Evolutionary conservation across 2,113 vertebrate genomes (phyloP).

Genomic region (Zonotrichia leucophrys): DNA sequence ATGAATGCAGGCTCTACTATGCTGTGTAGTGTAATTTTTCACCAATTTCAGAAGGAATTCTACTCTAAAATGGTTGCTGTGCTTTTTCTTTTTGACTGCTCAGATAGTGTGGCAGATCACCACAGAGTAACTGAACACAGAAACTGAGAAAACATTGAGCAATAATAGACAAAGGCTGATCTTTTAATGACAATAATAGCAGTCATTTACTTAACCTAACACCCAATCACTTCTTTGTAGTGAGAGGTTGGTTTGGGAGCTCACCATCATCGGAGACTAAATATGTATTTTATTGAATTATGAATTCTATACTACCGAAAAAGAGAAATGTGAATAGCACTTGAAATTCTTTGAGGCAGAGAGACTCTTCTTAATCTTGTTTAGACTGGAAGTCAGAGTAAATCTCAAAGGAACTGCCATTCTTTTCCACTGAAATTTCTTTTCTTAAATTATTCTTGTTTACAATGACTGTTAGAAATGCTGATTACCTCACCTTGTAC

Average conservation of each 20-base stretch:
- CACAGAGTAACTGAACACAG: background rate
- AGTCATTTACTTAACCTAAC: background rate
- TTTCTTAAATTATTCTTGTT: background rate
- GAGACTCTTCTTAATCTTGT: background rate
- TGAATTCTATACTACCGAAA: background rate
- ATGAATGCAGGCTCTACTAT: background rate
- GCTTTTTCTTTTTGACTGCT: background rate
- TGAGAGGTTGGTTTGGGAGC: background rate
- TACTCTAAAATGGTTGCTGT: background rate
- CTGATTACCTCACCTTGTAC: background rate
- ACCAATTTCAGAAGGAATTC: background rate
- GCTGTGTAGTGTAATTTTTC: background rate
- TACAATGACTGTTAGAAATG: background rate
- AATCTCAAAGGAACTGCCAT: background rate
- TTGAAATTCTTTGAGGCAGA: background rate
- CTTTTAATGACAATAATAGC: background rate
- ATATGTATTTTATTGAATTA: background rate
- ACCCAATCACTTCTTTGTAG: background rate
- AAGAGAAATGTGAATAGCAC: background rate
- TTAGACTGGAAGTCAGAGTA: background rate
- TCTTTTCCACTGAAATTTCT: background rate
- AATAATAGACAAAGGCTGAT: background rate
- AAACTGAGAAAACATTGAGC: background rate
- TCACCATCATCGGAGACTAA: background rate
- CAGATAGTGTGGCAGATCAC: background rate